Evolutionary conservation across 2,888 invertebrate species (phyloP), one percentile per base, ranked within the genome.

Genomic region (Polymixis lichenea): DNA sequence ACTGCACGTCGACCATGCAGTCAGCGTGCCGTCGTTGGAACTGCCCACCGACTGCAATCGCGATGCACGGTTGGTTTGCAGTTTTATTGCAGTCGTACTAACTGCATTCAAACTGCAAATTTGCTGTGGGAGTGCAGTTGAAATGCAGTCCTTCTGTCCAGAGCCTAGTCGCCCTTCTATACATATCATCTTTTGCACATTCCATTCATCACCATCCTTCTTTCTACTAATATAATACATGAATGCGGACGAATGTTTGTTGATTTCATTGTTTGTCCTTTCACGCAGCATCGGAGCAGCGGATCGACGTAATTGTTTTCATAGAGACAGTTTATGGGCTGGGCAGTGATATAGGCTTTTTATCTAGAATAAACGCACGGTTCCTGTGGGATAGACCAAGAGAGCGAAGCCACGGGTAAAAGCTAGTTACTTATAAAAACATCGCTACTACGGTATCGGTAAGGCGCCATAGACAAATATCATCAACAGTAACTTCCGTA

Each of bases 221-320:
- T 53, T 17, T 61, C 19, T 43, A 22, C 17, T 38, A 25, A 38
- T 60, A 46, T 46, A 13, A 62, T 28, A 75, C 51, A 71, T 19
- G 7, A 77, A 60, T 77, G 17, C 17, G n/a, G 60, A 77, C 38
- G 22, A 32, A 38, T 28, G 28, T 62, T 62, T 78, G 43, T 78
- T 78, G 71, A 78, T 28, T 28, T 49, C 19, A 67, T 67, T 79
- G 17, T 72, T 80, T 79, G 58, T 68, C 64, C 53, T 69, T 80
- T 65, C 72, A 80, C 55, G 77, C 77, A 67, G 77, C 69, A 78
- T 62, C n/a, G 77, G 77, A 78, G 28, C 55, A 78, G 56, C 49
- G 78, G 78, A 71, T 62, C 77, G 46, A 79, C 80, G n/a, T 77
- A 72, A 77, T 72, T 72, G 38, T 68, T n/a, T 28, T 28, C 38